Conservation (phyloP, 2,113 vertebrate species). For the Melanerpes formicivorus region DNA sequence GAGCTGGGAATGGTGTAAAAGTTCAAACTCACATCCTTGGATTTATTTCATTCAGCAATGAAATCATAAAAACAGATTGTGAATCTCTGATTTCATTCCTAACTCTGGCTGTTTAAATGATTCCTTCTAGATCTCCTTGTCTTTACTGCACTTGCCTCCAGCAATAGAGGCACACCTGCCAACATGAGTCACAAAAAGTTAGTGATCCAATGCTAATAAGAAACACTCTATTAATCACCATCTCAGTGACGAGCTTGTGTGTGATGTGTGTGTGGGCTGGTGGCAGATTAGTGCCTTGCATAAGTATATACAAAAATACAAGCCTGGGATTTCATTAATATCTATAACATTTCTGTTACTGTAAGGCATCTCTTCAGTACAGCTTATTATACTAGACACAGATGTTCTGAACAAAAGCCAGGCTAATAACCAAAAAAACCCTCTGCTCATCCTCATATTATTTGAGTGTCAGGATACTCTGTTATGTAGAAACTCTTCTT, state of each 20-base stretch:
- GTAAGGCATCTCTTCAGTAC: neutral
- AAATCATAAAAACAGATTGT: constrained; percentile 7
- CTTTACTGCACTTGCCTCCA: neutral
- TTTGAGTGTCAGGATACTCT: neutral
- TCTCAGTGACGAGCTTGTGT: neutral
- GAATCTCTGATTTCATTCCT: neutral
- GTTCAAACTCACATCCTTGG: neutral
- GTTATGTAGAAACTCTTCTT: constrained; percentile 22
- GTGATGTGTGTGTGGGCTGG: neutral
- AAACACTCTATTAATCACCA: constrained; percentile 11
- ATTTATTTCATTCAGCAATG: neutral
- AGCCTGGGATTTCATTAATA: constrained; percentile 11
- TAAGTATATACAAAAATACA: neutral
- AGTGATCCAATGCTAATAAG: neutral
- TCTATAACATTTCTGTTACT: neutral
- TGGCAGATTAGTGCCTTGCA: neutral
- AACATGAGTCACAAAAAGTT: constrained; percentile 34
- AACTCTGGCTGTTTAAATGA: neutral
- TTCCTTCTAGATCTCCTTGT: neutral
- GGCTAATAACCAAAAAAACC: neutral
- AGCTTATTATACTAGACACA: neutral
- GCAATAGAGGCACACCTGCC: constrained; percentile 5
- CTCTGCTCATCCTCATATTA: neutral
- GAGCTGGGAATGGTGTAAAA: neutral
- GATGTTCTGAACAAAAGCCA: constrained; percentile 26